These are phyloP conservation scores for Apotomis turbidana DNA, from an alignment of 2,888 invertebrate genomes.

Conservation along the genomic window DNA sequence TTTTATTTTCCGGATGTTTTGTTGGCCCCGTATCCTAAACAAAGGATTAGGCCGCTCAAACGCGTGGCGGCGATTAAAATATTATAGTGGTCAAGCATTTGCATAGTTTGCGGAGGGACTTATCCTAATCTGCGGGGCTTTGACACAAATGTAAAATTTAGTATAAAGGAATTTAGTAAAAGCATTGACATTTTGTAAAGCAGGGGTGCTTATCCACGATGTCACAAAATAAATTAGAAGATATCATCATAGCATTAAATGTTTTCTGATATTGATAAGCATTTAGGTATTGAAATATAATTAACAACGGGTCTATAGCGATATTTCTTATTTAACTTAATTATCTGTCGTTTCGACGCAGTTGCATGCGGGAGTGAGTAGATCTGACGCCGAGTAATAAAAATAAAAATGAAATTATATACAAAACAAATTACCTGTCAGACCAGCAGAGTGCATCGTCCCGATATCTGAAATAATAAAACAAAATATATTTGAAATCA, in stretches of 20 bases:
- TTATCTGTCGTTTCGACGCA: too few species aligned
- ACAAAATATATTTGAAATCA: constrained; percentile 36
- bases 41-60: constrained; percentile 22
- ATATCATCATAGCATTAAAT: neutral
- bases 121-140: constrained; percentile 31
- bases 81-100: constrained; percentile 65
- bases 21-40: constrained; percentile 37
- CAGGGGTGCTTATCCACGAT: neutral
- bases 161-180: constrained; percentile 14
- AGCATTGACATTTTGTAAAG: neutral
- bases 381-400: too few species aligned
- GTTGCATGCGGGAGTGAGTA: too few species aligned
- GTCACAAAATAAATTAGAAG: neutral
- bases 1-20: constrained; percentile 7
- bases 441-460: constrained; percentile 95
- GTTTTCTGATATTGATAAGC: too few species aligned
- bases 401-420: constrained; percentile 18
- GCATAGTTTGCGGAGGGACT: constrained; percentile 49
- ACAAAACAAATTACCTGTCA: constrained; percentile 86
- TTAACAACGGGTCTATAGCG: too few species aligned
- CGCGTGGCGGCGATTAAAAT: constrained; percentile 63
- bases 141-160: constrained; percentile 16
- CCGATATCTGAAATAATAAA: constrained; percentile 89
- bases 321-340: too few species aligned
- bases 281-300: too few species aligned